phyloP scores from a whole-genome alignment of 2,113 vertebrate genomes.

The Corvus moneduloides region DNA sequence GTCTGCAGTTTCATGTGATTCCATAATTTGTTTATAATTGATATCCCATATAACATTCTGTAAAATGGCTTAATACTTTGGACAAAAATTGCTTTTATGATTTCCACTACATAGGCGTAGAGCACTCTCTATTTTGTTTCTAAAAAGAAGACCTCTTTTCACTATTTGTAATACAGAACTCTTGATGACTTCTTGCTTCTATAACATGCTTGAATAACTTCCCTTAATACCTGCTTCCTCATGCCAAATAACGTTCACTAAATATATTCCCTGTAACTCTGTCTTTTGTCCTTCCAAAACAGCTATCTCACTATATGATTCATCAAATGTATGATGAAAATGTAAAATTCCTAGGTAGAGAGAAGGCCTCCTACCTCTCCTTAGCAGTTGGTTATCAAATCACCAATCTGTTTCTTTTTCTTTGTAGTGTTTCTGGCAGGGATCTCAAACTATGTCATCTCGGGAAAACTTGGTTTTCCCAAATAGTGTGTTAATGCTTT shows the following conservation, averaged over 20 bases:
- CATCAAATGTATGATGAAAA: conserved; percentile 21
- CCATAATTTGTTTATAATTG: not conserved
- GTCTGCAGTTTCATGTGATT: not conserved
- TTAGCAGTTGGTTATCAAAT: conserved; percentile 26
- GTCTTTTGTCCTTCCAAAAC: conserved; percentile 10
- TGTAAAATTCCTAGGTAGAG: not conserved
- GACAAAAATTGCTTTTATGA: not conserved
- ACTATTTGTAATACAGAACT: not conserved
- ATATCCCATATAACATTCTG: not conserved
- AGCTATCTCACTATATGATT: conserved; percentile 19
- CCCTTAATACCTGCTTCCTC: not conserved
- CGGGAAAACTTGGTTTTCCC: not conserved
- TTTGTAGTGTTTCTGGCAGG: not conserved
- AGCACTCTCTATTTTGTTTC: not conserved
- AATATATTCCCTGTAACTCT: not conserved
- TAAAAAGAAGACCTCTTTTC: not conserved
- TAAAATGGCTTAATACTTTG: not conserved
- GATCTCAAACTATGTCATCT: not conserved
- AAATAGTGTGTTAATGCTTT: not conserved
- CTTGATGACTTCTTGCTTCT: not conserved
- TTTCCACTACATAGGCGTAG: not conserved
- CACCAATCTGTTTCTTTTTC: conserved; percentile 22
- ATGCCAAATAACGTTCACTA: not conserved
- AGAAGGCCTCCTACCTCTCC: not conserved
- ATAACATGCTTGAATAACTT: not conserved